Conservation (phyloP, 2,888 invertebrate genomes). For the Dasysyrphus albostriatus region DNA sequence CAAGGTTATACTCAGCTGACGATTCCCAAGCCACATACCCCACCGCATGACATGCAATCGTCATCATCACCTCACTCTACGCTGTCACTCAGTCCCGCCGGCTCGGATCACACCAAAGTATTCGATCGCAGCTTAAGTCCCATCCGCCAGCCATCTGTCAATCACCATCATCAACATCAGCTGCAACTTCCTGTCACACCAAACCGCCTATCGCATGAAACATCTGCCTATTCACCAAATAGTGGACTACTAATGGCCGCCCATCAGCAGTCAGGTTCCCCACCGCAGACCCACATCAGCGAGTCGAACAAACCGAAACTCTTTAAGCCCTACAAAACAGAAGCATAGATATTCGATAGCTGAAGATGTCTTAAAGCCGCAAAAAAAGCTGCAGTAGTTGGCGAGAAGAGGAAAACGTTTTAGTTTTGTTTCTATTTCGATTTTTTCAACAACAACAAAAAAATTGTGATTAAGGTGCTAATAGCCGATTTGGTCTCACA, state of each 20-base stretch:
- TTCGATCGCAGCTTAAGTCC: conserved; percentile 82
- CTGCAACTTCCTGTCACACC: conserved; percentile 79
- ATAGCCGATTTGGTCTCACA: conserved; percentile 21
- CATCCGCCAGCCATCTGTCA: conserved; percentile 73
- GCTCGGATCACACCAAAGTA: conserved; percentile 83
- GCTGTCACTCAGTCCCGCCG: conserved; percentile 83
- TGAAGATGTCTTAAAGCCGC: conserved; percentile 4
- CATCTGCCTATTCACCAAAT: conserved; percentile 59
- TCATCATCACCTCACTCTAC: conserved; percentile 83
- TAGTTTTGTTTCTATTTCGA: conserved; percentile 50
- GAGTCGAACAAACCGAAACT: conserved; percentile 86
- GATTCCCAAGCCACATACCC: conserved; percentile 82
- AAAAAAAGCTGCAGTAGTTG: background rate
- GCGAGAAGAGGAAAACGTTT: conserved; percentile 10
- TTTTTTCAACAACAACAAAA: conserved; percentile 1
- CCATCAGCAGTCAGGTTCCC: conserved; percentile 76
- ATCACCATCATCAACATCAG: conserved; percentile 58
- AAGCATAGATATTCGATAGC: conserved; percentile 78
- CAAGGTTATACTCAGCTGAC: conserved; percentile 78
- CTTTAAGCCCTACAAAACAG: conserved; percentile 90
- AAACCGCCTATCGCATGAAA: conserved; percentile 64
- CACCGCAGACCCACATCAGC: conserved; percentile 77
- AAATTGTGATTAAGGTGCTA: conserved; percentile 71
- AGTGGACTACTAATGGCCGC: conserved; percentile 79
- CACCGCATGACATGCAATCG: conserved; percentile 83